phyloP scores from a whole-genome alignment of 2,113 vertebrate genomes.

The Canis aureus region DNA sequence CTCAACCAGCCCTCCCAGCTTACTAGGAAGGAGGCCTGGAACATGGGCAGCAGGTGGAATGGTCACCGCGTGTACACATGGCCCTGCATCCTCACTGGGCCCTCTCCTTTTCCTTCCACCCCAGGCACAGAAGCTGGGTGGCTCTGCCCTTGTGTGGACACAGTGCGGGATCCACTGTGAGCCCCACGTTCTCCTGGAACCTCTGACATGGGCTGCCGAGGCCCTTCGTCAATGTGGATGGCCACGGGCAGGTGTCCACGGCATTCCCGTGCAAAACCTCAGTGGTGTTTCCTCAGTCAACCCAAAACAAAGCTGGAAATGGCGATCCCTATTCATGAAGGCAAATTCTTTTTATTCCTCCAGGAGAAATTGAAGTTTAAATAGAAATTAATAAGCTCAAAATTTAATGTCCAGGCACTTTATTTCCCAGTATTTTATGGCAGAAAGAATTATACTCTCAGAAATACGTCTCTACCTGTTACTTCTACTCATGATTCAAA shows the following conservation, averaged over 20 bases:
- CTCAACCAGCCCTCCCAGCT: accelerated
- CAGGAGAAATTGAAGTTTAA: not conserved
- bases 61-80: too few species aligned
- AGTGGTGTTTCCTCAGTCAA: not conserved
- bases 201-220: not conserved
- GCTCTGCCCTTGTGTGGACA: not conserved
- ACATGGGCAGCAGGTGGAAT: accelerated
- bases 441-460: not conserved
- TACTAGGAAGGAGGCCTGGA: too few species aligned
- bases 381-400: not conserved
- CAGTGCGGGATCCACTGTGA: not conserved
- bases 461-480: not conserved
- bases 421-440: not conserved
- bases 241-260: too few species aligned
- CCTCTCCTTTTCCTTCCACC: not conserved
- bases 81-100: too few species aligned
- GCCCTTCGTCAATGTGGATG: not conserved
- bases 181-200: not conserved
- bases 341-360: not conserved
- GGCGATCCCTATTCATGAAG: not conserved
- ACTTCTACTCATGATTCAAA: accelerated
- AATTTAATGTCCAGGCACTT: not conserved
- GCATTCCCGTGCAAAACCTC: not conserved
- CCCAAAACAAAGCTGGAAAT: not conserved
- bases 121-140: not conserved